phyloP scores from a whole-genome alignment of 1,140 invertebrate species.

The Zaprionus vittiger region DNA sequence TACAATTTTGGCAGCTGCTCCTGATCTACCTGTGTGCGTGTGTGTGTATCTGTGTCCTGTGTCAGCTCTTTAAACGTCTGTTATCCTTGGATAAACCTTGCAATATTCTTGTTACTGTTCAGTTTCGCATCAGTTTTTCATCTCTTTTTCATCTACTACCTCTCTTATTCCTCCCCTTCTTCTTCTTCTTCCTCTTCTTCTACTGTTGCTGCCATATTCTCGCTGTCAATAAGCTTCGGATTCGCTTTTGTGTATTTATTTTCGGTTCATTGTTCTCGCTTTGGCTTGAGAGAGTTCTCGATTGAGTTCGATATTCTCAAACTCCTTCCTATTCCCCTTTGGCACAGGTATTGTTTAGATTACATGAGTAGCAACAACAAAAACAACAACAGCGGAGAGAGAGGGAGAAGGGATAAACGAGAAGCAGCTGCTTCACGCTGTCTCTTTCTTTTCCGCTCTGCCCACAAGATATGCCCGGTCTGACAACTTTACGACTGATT shows the following conservation, averaged over 20 bases:
- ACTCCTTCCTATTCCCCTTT: constrained; percentile 22
- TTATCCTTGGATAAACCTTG: constrained; percentile 45
- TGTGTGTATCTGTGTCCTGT: constrained; percentile 32
- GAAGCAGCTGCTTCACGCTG: constrained; percentile 21
- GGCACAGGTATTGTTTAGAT: constrained; percentile 75
- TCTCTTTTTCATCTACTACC: not conserved
- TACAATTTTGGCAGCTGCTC: constrained; percentile 53
- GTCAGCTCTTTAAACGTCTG: constrained; percentile 36
- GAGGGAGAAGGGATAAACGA: too few relatives aligned
- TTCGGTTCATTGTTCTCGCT: constrained; percentile 65
- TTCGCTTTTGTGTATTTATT: constrained; percentile 60
- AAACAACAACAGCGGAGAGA: not conserved
- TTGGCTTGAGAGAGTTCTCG: constrained; percentile 14
- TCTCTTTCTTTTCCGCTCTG: constrained; percentile 1
- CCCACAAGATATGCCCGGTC: constrained; percentile 23
- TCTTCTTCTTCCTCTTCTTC: not conserved
- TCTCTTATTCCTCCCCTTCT: not conserved
- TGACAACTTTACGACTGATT: constrained; percentile 51
- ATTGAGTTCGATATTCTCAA: constrained; percentile 25
- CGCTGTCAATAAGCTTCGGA: constrained; percentile 67
- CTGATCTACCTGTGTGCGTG: constrained; percentile 47
- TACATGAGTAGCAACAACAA: constrained; percentile 54
- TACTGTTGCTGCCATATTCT: constrained; percentile 14
- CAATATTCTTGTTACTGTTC: constrained; percentile 38
- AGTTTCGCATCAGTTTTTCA: constrained; percentile 15